Evolutionary conservation across 2,888 invertebrate species (phyloP), one percentile per base, ranked within the genome.

Genomic region (Napeogenes sylphis): DNA sequence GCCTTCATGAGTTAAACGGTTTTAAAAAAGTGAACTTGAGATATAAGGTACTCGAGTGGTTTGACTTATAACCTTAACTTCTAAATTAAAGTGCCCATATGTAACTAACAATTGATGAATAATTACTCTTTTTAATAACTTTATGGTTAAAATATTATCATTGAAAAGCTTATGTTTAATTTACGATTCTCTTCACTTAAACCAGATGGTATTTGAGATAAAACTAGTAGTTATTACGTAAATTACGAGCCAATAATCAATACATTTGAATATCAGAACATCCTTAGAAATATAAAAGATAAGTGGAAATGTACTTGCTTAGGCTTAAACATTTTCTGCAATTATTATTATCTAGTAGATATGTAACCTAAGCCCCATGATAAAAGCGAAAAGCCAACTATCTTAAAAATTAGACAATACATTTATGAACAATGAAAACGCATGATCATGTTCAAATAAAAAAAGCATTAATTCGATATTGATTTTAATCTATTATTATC

Each of bases 401-500:
- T 21, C 21, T 21, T 21, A 21, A 21, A 21, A 21, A 21, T 21
- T 21, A 21, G 21, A 21, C 21, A 21, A 21, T 21, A 21, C 21
- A 21, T 1, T 42, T 42, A 10, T 14, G 5, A 38, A 21, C 56
- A 8, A 45, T 38, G 45, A 21, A 8, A 21, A 12, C 45, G 5
- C 14, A 45, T n/a, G 30, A 21, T 45, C 10, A 45, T 8, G 21
- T 51, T 51, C 10, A 21, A 51, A 45, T 45, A 38, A 45, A 45
- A 42, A 21, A 45, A 30, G 4, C 45, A 13, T 56, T 45, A 45
- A 56, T 38, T 56, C n/a, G 21, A 47, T 38, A 6, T 51, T 30
- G 51, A 82, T 87, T 86, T 81, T 82, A 78, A 81, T 77, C 75
- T 84, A 79, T 81, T 73, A 75, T 76, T 80, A 83, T 81, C 79